These are phyloP conservation scores for Pocillopora grandis DNA, from an alignment of 92 coral and sea anemone genomes.

Conservation along the genomic window DNA sequence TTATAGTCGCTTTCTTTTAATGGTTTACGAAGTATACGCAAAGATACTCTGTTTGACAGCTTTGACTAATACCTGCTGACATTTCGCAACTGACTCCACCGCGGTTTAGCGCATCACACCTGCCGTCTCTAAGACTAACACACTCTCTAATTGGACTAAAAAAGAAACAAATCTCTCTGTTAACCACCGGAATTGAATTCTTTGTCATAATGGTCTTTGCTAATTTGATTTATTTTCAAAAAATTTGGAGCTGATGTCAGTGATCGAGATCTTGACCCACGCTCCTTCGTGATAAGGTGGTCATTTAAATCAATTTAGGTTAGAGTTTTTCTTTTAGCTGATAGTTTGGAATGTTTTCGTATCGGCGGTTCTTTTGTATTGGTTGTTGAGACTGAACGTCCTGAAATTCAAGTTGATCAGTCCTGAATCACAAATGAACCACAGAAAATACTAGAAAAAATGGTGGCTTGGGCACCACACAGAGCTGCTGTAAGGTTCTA, in stretches of 20 bases:
- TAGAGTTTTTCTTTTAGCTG: too few relatives aligned
- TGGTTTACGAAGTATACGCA: not conserved
- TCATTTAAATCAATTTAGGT: too few relatives aligned
- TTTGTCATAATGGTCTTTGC: not conserved
- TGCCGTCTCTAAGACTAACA: not conserved
- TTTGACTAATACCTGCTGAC: not conserved
- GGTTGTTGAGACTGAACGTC: too few relatives aligned
- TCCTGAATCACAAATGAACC: too few relatives aligned
- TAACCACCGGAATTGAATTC: not conserved
- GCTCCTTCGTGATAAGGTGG: too few relatives aligned
- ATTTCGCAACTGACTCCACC: not conserved
- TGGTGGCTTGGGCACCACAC: too few relatives aligned
- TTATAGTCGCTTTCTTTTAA: too few relatives aligned
- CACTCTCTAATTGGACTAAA: constrained; percentile 7
- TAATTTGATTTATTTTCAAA: not conserved
- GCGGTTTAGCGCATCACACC: not conserved
- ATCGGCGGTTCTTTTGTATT: too few relatives aligned
- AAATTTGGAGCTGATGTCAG: not conserved
- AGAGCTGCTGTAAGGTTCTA: too few relatives aligned
- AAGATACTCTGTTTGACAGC: not conserved
- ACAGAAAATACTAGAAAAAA: too few relatives aligned
- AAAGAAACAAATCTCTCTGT: not conserved
- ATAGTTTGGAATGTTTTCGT: too few relatives aligned
- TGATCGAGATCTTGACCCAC: not conserved
- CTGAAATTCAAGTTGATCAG: too few relatives aligned